Percentiles rank a stretch among this genome's conserved stretches.
Evolutionary conservation across 1,140 invertebrate species (phyloP).

Genomic region (Sitobion miscanthi): DNA sequence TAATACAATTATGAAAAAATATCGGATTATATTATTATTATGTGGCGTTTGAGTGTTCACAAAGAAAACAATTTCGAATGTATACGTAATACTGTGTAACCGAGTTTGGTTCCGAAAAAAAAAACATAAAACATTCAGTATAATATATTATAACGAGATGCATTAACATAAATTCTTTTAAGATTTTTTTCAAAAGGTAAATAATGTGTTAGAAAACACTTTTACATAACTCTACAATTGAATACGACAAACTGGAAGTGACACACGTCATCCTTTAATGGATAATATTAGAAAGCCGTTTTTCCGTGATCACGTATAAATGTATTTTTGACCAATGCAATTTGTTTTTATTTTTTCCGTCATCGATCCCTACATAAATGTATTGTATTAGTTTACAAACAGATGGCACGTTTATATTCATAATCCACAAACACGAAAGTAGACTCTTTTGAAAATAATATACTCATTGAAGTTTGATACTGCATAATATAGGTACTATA

Average conservation of each 20-base stretch:
- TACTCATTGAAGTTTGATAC: too few relatives aligned
- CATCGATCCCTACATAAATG: background rate
- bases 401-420: background rate
- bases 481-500: too few relatives aligned
- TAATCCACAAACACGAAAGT: background rate
- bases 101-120: background rate
- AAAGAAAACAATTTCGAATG: background rate
- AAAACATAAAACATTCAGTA: background rate
- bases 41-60: background rate
- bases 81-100: background rate
- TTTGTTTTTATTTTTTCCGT: background rate
- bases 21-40: background rate
- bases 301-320: too few relatives aligned
- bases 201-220: slow-evolving; percentile 13
- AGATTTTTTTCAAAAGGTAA: background rate
- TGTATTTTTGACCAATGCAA: background rate
- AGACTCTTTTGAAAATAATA: background rate
- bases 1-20: background rate
- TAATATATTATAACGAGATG: background rate
- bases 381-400: background rate
- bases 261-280: background rate
- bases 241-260: slow-evolving; percentile 40
- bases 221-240: background rate
- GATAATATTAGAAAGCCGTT: slow-evolving; percentile 32
- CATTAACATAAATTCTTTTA: slow-evolving; percentile 25